Evolutionary conservation across 2,888 invertebrate genomes (phyloP).

Genomic region (Osmoderma eremita): DNA sequence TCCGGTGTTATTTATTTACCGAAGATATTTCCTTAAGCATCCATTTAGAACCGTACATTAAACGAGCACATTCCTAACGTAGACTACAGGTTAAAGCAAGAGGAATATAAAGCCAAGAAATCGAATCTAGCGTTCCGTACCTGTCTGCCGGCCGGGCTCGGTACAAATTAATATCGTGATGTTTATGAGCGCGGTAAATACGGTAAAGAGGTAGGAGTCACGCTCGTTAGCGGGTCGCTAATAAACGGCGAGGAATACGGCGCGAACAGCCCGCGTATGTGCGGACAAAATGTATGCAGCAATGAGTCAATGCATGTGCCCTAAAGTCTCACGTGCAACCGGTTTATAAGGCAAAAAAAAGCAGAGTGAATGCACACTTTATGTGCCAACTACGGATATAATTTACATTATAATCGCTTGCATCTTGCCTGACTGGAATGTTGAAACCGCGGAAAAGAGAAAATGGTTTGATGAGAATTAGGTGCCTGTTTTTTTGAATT

Average conservation of each 20-base stretch:
- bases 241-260: slow-evolving; percentile 37
- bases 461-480: no score
- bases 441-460: no score
- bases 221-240: slow-evolving; percentile 35
- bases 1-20: slow-evolving; percentile 28
- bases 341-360: no score
- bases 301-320: not conserved
- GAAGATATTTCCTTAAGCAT: slow-evolving; percentile 32
- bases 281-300: not conserved
- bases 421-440: no score
- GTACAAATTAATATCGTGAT: slow-evolving; percentile 31
- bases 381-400: no score
- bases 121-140: slow-evolving; percentile 23
- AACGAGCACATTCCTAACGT: not conserved
- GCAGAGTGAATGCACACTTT: no score
- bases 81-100: not conserved
- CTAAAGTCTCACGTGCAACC: not conserved
- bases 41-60: slow-evolving; percentile 20
- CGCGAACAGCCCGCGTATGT: slow-evolving; percentile 19
- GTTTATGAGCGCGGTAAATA: slow-evolving; percentile 37
- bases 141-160: not conserved
- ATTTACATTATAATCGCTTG: no score
- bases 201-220: slow-evolving; percentile 36
- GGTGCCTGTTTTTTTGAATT: no score
- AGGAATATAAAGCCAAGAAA: slow-evolving; percentile 1